Percentiles rank a stretch among this genome's conserved stretches.
These are phyloP conservation scores for Watsonalla binaria DNA, from an alignment of 2,888 invertebrate genomes.

Conservation along the genomic window DNA sequence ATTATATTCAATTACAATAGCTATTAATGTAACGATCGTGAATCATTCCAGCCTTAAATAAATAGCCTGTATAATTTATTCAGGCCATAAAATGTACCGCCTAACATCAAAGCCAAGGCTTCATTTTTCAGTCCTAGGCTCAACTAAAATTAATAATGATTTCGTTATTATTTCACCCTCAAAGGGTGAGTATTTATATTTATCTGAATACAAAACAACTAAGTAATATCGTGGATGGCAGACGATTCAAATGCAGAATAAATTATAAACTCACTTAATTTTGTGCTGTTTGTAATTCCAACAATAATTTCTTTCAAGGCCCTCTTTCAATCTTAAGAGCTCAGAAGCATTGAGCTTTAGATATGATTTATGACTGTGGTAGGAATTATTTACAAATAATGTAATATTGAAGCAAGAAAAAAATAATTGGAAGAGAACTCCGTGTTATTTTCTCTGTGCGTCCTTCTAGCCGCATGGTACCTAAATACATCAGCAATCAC, in stretches of 20 bases:
- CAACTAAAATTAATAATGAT: slow-evolving; percentile 31
- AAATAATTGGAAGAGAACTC: too few relatives aligned
- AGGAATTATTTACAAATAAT: slow-evolving; percentile 36
- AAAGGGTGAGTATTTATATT: slow-evolving; percentile 24
- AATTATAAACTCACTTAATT: slow-evolving; percentile 55
- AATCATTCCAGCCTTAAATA: too few relatives aligned
- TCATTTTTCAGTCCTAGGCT: slow-evolving; percentile 10
- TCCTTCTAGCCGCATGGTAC: too few relatives aligned
- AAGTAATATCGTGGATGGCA: slow-evolving; percentile 38
- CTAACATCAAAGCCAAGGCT: neutral
- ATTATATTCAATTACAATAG: too few relatives aligned
- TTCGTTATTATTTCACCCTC: slow-evolving; percentile 33
- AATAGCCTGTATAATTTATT: too few relatives aligned
- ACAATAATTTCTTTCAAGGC: slow-evolving; percentile 51
- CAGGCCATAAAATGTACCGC: too few relatives aligned
- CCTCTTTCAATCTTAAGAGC: slow-evolving; percentile 40
- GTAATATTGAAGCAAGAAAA: too few relatives aligned
- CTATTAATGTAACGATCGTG: too few relatives aligned
- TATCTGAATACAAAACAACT: slow-evolving; percentile 45
- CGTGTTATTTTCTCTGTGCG: too few relatives aligned
- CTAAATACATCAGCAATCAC: too few relatives aligned
- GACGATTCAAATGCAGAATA: slow-evolving; percentile 44
- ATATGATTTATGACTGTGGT: slow-evolving; percentile 33
- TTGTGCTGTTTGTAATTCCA: slow-evolving; percentile 50
- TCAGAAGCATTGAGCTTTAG: slow-evolving; percentile 34